Percentiles rank a stretch among this genome's conserved stretches.
Evolutionary conservation across 2,113 vertebrate genomes (phyloP).

Genomic region (Psittacula cyanocephala): DNA sequence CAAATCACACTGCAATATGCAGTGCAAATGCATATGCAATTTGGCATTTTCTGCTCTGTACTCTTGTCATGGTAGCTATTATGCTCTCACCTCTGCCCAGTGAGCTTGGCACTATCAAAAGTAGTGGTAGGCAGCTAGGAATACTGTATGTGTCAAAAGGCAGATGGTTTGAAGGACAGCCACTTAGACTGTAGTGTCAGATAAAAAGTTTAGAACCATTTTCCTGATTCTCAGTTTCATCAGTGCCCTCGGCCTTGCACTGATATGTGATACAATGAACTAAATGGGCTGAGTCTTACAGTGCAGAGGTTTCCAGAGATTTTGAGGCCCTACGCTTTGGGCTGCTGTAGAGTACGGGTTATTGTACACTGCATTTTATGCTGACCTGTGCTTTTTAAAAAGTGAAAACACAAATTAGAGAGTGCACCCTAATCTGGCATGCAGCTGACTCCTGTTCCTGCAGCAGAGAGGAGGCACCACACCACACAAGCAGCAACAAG

Average conservation of each 20-base stretch:
- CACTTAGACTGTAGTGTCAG: background rate
- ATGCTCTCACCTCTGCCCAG: background rate
- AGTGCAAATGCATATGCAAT: background rate
- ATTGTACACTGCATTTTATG: background rate
- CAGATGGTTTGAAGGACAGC: background rate
- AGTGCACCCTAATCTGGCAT: background rate
- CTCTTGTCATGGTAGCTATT: background rate
- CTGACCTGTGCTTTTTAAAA: background rate
- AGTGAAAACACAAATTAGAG: background rate
- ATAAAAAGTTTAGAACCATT: background rate
- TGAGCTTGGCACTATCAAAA: background rate
- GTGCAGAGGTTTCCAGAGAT: background rate
- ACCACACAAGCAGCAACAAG: background rate
- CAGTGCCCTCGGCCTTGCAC: rapidly evolving
- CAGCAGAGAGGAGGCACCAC: background rate
- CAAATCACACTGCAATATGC: background rate
- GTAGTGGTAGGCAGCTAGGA: background rate
- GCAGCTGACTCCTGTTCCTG: background rate
- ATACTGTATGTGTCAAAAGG: background rate
- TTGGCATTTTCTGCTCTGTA: background rate
- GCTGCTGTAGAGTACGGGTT: background rate
- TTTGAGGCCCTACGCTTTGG: background rate
- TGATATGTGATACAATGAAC: background rate
- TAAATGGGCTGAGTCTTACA: background rate
- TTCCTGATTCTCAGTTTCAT: background rate